phyloP scores from a whole-genome alignment of 2,888 invertebrate genomes.

The Dendrolimus houi region DNA sequence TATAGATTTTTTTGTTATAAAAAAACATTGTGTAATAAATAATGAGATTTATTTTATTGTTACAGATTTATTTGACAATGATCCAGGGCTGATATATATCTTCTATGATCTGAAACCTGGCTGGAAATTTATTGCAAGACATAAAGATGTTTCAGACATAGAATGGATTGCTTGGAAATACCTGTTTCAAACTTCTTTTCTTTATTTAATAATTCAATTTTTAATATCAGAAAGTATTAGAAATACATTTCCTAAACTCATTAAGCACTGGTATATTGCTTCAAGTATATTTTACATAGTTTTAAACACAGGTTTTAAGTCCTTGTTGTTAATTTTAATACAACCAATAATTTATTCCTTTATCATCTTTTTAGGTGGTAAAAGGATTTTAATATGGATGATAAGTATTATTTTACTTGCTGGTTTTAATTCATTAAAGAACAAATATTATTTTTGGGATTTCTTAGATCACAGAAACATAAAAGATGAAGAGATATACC shows the following conservation, averaged over 20 bases:
- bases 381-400: constrained; percentile 72
- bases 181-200: constrained; percentile 64
- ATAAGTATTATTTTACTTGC: constrained; percentile 65
- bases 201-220: constrained; percentile 75
- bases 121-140: constrained; percentile 71
- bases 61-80: constrained; percentile 44
- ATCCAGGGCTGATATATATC: constrained; percentile 23
- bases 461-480: constrained; percentile 56
- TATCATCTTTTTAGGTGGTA: constrained; percentile 59
- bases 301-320: constrained; percentile 61
- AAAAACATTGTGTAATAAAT: too few relatives aligned
- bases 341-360: constrained; percentile 74
- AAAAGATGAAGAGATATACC: constrained; percentile 68
- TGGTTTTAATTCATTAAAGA: constrained; percentile 67
- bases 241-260: constrained; percentile 22
- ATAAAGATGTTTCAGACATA: constrained; percentile 80
- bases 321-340: constrained; percentile 61
- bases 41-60: constrained; percentile 9
- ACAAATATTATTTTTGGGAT: constrained; percentile 58
- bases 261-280: constrained; percentile 74
- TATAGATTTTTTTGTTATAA: too few relatives aligned
- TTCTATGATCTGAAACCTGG: constrained; percentile 73
- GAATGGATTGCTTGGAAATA: constrained; percentile 83
- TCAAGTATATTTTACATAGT: constrained; percentile 66
- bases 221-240: constrained; percentile 69